Percentiles rank a stretch among this genome's conserved stretches.
These are phyloP conservation scores for Sarcophaga rosellei DNA, from an alignment of 2,888 invertebrate genomes.

Conservation along the genomic window DNA sequence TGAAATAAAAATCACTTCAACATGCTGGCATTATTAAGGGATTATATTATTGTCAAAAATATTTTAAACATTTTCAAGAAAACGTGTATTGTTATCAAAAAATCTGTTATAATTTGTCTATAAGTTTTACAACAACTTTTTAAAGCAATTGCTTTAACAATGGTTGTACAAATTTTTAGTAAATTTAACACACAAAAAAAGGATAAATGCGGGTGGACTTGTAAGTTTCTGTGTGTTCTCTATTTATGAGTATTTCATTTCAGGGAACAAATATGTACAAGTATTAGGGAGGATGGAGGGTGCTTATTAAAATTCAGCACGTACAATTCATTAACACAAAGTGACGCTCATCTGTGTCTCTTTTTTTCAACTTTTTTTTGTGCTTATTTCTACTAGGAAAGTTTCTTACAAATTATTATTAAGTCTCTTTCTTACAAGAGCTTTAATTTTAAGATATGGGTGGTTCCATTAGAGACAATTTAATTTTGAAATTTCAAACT, in stretches of 20 bases:
- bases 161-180: not conserved
- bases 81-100: not conserved
- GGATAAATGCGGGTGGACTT: not conserved
- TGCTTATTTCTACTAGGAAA: slow-evolving; percentile 23
- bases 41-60: not conserved
- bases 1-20: too few relatives aligned
- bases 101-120: slow-evolving; percentile 32
- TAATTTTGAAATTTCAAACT: not conserved
- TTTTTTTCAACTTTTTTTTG: not conserved
- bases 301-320: slow-evolving; percentile 64
- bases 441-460: slow-evolving; percentile 12
- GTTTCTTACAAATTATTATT: slow-evolving; percentile 50
- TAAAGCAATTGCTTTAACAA: not conserved
- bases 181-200: too few relatives aligned
- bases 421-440: not conserved
- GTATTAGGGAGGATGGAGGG: not conserved
- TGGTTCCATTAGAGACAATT: not conserved
- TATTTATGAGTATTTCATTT: not conserved
- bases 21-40: too few relatives aligned
- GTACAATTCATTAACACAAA: slow-evolving; percentile 67
- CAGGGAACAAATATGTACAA: not conserved
- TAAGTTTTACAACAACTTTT: slow-evolving; percentile 44
- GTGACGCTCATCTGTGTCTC: slow-evolving; percentile 38
- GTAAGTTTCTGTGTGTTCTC: too few relatives aligned
- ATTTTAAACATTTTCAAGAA: not conserved